Evolutionary conservation across 92 coral and sea anemone species (phyloP), one percentile per base, ranked within the genome.

Genomic region (Porites lobata): DNA sequence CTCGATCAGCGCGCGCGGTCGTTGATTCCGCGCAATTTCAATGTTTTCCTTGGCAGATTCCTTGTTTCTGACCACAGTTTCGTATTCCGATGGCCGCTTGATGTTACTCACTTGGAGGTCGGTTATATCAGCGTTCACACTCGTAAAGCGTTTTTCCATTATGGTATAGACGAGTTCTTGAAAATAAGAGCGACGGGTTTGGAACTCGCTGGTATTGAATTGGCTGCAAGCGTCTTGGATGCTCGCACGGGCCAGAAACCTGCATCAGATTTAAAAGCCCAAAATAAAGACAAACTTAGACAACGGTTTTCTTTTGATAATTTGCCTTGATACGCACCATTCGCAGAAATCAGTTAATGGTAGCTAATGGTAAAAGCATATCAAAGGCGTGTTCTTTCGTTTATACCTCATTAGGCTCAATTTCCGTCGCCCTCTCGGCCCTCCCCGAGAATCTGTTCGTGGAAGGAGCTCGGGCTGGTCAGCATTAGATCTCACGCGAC

Each of bases 171-270:
- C 89, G 38, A 87, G 84, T 66, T 89, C 93, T 74, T 95, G 98
- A 78, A 95, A 95, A 15, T 75, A 70, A 11, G 93, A 92, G 20
- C 98, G 93, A 73, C 91, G 92, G 2, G 96, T 87, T 75, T 94
- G 96, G 89, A 94, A 86, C 78, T 94, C 94, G 69, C 94, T 96
- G 14, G 99, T 96, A 91, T 96, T 96, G 84, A 92, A 96, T 65
- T 90, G 78, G 79, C 98, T 95, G 84, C 98, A 95, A n/a, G 94
- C 93, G 71, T 95, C 98, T 43, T 95, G 91, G 38, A 95, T 94
- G 43, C 91, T 86, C 22, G 94, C 91, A 56, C 75, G 78, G 12
- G 94, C 98, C 80, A 93, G 74, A 72, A 72, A 76, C 74, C 96
- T 93, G 63, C 9, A 20, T 65, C 7, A 50, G 50, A 50, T 18